These are phyloP conservation scores for Dunckerocampus dactyliophorus DNA, from an alignment of 2,113 vertebrate genomes.

Conservation along the genomic window DNA sequence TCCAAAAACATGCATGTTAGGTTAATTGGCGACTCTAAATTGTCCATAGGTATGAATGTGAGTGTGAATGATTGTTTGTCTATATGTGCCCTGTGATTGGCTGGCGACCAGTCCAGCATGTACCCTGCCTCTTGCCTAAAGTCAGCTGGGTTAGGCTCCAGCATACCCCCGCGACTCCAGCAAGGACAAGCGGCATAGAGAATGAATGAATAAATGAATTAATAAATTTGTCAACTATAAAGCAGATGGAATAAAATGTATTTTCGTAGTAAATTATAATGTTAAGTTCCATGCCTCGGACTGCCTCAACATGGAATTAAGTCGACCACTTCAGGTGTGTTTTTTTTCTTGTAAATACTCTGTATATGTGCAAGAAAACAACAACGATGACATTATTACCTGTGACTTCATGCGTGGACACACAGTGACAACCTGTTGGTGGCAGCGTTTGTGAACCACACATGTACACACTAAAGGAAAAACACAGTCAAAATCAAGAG, in stretches of 20 bases:
- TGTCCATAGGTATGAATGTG: no score
- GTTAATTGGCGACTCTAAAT: no score
- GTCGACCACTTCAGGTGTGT: slow-evolving; percentile 39
- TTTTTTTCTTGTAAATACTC: neutral
- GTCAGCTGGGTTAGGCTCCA: no score
- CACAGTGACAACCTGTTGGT: slow-evolving; percentile 89
- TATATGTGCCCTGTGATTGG: no score
- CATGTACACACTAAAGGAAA: slow-evolving; percentile 85
- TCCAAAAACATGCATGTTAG: no score
- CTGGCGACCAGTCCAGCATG: no score
- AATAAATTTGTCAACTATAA: neutral
- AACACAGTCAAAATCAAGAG: neutral
- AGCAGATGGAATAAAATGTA: neutral
- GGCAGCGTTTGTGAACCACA: slow-evolving; percentile 97
- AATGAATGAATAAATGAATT: neutral
- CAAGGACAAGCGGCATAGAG: no score
- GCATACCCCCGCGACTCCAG: no score
- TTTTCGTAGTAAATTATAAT: no score
- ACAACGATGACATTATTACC: slow-evolving; percentile 41
- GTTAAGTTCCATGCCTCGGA: slow-evolving; percentile 13
- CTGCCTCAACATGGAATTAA: slow-evolving; percentile 43
- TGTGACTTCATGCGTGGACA: slow-evolving; percentile 89
- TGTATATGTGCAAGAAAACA: neutral
- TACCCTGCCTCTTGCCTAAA: no score
- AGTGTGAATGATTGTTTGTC: no score